phyloP scores from a whole-genome alignment of 2,888 invertebrate species.

The Spodoptera exigua region DNA sequence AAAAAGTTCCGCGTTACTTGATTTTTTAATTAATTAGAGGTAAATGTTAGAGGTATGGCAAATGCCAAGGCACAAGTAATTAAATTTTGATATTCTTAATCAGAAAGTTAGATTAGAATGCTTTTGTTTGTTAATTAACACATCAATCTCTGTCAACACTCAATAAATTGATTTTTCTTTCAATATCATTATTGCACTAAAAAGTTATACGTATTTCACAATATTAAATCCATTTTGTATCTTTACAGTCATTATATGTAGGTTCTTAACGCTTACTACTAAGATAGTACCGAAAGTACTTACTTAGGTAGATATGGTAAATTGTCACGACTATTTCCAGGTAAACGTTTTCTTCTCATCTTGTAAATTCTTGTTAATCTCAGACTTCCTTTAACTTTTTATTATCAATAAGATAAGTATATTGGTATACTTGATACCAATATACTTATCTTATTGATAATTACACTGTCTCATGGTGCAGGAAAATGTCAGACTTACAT shows the following conservation, averaged over 20 bases:
- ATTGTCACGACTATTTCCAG: slow-evolving; percentile 5
- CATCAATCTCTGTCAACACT: no score
- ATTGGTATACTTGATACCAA: no score
- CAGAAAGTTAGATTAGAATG: slow-evolving; percentile 8
- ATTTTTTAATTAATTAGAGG: slow-evolving; percentile 32
- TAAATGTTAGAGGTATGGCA: slow-evolving; percentile 32
- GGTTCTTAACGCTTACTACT: no score
- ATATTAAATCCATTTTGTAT: neutral
- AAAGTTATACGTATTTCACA: no score
- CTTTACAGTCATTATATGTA: slow-evolving; percentile 8
- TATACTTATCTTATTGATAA: no score
- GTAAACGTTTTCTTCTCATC: slow-evolving; percentile 9
- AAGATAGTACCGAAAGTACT: neutral
- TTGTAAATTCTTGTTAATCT: neutral
- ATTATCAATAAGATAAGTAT: no score
- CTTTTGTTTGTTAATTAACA: neutral
- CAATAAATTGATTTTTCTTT: no score
- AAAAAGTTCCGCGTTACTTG: slow-evolving; percentile 49
- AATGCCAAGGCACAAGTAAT: slow-evolving; percentile 50
- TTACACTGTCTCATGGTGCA: no score
- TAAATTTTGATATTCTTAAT: slow-evolving; percentile 29
- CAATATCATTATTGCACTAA: no score
- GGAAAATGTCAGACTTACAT: no score
- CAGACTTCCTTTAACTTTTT: no score
- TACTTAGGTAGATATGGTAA: slow-evolving; percentile 4